Percentiles rank a stretch among this genome's conserved stretches.
These are phyloP conservation scores for Benthosema pterotum DNA, from an alignment of 2,797 vertebrate species.

Conservation along the genomic window DNA sequence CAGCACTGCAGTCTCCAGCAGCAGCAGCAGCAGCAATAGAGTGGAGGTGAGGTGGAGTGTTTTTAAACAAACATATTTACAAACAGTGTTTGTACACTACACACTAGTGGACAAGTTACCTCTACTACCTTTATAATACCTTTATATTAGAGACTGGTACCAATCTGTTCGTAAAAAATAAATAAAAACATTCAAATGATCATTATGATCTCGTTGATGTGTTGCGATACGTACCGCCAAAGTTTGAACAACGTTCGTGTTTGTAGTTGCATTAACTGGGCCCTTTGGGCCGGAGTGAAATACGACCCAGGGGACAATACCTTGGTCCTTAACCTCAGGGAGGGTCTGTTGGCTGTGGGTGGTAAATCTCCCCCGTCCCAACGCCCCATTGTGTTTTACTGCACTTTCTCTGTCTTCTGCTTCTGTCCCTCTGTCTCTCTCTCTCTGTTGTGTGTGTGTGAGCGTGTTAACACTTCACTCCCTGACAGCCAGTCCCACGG, in stretches of 20 bases:
- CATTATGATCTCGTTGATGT: too few relatives aligned
- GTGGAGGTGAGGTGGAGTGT: too few relatives aligned
- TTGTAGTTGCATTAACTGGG: slow-evolving; percentile 35
- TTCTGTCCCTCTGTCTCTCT: slow-evolving; percentile 57
- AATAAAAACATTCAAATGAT: too few relatives aligned
- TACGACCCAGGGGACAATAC: slow-evolving; percentile 47
- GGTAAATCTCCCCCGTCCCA: slow-evolving; percentile 72
- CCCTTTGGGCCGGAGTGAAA: slow-evolving; percentile 60
- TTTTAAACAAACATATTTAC: too few relatives aligned
- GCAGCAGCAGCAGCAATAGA: too few relatives aligned
- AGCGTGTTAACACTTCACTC: slow-evolving; percentile 71
- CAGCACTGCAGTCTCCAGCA: too few relatives aligned
- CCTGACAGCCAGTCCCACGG: slow-evolving; percentile 68
- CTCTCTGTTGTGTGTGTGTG: slow-evolving; percentile 72
- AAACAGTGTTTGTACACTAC: too few relatives aligned
- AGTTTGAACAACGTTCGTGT: slow-evolving; percentile 40
- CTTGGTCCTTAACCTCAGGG: slow-evolving; percentile 68
- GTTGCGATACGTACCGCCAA: slow-evolving; percentile 11
- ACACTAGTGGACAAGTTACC: too few relatives aligned
- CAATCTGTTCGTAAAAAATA: too few relatives aligned
- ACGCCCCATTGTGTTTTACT: slow-evolving; percentile 54
- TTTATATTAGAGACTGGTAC: too few relatives aligned
- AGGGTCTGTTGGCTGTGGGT: slow-evolving; percentile 70
- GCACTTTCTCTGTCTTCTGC: slow-evolving; percentile 46
- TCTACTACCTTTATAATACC: too few relatives aligned